Conservation (phyloP, 2,797 vertebrate species). For the Eulemur rubriventer region DNA sequence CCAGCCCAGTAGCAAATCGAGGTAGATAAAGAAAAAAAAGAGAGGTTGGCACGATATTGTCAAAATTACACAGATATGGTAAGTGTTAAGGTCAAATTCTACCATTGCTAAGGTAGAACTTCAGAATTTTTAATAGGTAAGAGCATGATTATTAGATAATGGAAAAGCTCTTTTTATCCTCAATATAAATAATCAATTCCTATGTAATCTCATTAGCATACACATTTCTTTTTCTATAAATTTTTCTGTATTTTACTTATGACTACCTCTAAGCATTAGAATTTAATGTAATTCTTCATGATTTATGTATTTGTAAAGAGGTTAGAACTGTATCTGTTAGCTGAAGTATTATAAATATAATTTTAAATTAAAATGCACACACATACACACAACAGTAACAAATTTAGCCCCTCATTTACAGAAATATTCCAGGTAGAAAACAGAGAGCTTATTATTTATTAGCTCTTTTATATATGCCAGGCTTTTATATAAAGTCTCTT, state of each 20-base stretch:
- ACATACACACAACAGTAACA: background rate
- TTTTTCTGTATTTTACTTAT: background rate
- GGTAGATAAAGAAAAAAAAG: background rate
- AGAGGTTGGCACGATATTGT: background rate
- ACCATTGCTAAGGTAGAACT: background rate
- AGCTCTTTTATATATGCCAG: background rate
- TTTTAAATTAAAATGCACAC: background rate
- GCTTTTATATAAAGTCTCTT: background rate
- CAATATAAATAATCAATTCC: background rate
- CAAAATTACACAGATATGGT: background rate
- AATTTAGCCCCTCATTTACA: background rate
- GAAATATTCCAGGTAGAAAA: background rate
- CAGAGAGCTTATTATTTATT: background rate
- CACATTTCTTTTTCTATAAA: background rate
- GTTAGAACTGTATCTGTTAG: background rate
- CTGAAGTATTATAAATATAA: background rate
- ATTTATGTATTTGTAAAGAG: background rate
- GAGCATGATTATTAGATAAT: background rate
- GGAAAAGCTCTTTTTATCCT: background rate
- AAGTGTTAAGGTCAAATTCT: background rate
- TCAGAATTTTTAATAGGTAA: background rate
- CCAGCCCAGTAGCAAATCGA: background rate
- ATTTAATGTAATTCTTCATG: constrained; percentile 10
- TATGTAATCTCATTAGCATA: background rate
- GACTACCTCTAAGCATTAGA: background rate